Evolutionary conservation across 2,113 vertebrate genomes (phyloP).

Genomic region (Limnothrissa miodon): DNA sequence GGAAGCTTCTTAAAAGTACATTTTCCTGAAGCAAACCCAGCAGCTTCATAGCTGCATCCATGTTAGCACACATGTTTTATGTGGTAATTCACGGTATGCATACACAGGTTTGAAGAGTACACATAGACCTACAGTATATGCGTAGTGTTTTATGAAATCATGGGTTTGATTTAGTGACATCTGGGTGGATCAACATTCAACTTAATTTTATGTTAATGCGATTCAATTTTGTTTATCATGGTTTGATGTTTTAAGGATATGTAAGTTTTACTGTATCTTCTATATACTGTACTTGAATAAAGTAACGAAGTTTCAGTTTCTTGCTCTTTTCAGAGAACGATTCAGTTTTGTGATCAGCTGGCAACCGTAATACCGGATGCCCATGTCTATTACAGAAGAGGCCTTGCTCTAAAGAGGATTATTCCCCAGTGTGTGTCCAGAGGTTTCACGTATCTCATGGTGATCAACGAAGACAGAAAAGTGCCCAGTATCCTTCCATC

Average conservation of each 20-base stretch:
- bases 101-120: too few relatives aligned
- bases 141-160: neutral
- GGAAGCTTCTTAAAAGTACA: too few relatives aligned
- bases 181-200: too few relatives aligned
- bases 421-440: constrained; percentile 91
- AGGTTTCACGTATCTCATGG: constrained; percentile 90
- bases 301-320: neutral
- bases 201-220: neutral
- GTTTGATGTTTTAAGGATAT: neutral
- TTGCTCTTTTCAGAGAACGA: constrained; percentile 80
- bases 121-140: too few relatives aligned
- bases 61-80: too few relatives aligned
- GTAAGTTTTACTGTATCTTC: neutral
- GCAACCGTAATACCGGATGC: constrained; percentile 87
- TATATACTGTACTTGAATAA: too few relatives aligned
- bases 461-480: constrained; percentile 94
- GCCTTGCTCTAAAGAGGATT: constrained; percentile 91
- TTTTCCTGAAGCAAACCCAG: too few relatives aligned
- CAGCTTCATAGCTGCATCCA: too few relatives aligned
- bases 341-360: constrained; percentile 89
- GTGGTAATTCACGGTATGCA: too few relatives aligned
- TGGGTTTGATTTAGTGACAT: neutral
- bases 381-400: constrained; percentile 93
- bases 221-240: neutral
- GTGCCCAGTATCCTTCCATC: constrained; percentile 88